Conservation (phyloP, 2,797 vertebrate genomes). For the Falco peregrinus region DNA sequence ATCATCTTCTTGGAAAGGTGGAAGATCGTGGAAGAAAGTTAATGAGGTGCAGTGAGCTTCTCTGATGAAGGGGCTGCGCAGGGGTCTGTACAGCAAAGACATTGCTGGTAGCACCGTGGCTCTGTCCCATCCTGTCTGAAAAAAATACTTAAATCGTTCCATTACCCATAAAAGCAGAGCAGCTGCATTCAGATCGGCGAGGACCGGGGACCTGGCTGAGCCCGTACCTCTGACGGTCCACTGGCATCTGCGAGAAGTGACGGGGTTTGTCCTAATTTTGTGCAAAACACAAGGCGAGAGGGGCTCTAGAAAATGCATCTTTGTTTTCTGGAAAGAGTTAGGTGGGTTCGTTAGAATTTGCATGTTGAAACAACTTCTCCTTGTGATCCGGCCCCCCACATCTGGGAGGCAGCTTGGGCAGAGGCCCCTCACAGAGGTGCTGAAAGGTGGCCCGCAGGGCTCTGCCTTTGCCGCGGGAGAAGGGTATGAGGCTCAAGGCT, state of each 20-base stretch:
- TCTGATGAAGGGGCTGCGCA: neutral
- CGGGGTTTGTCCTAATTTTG: neutral
- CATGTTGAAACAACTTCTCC: neutral
- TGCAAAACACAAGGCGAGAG: neutral
- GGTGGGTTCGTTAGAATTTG: neutral
- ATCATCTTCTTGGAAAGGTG: neutral
- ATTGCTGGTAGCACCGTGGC: neutral
- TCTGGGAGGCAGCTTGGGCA: neutral
- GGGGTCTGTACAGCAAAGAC: neutral
- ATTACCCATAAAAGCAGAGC: neutral
- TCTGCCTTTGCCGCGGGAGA: neutral
- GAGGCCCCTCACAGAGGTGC: neutral
- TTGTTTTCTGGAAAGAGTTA: neutral
- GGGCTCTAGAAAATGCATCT: neutral
- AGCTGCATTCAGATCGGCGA: neutral
- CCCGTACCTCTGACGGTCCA: neutral
- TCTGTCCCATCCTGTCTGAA: neutral
- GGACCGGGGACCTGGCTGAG: neutral
- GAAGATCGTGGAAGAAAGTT: neutral
- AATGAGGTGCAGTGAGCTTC: neutral
- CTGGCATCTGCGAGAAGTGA: neutral
- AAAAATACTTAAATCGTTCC: neutral
- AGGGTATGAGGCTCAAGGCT: neutral
- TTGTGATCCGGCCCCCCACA: neutral
- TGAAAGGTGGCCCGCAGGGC: neutral